Evolutionary conservation across 1,140 invertebrate species (phyloP), one percentile per base, ranked within the genome.

Genomic region (Sogatella furcifera): DNA sequence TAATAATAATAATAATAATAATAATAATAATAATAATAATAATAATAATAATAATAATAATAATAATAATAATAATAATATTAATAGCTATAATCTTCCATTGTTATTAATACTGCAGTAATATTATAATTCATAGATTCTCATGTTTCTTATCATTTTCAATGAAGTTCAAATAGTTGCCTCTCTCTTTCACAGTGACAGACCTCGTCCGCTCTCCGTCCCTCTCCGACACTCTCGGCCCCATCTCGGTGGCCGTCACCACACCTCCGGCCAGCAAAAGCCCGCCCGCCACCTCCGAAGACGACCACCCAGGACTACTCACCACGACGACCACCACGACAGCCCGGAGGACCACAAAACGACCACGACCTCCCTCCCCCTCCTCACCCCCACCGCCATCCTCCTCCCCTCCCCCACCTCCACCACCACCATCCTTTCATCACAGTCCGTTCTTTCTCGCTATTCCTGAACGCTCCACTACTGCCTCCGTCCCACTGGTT

Each of bases 401-500:
- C 46, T 43, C 15, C 56, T 54, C 15, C 46, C 56, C 13, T 44
- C 46, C 4, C 70, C 72, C 75, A 59, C 75, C 71, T 70, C 71
- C 75, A 65, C 74, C 75, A 46, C 72, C 74, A 24, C 71, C 74
- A 11, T 73, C 73, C 1, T 70, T 70, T 49, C 73, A 76, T 65
- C 74, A 75, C 55, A 71, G 73, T 69, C 57, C 73, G 68, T 68
- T 65, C n/a, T 61, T 68, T 68, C 64, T 67, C 65, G 55, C 71
- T 87, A 42, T 86, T 87, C 67, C 72, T 87, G 22, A 85, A 86
- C 68, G 80, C 83, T 4, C 84, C 84, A 0, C 71, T 87, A 9
- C 83, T 84, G n/a, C 83, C 84, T 3, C 83, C 84, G 1, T 83
- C 83, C 34, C 84, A 85, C 57, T 87, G 84, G 84, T 72, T 87